phyloP scores from a whole-genome alignment of 2,797 vertebrate genomes.

The Chelon auratus region DNA sequence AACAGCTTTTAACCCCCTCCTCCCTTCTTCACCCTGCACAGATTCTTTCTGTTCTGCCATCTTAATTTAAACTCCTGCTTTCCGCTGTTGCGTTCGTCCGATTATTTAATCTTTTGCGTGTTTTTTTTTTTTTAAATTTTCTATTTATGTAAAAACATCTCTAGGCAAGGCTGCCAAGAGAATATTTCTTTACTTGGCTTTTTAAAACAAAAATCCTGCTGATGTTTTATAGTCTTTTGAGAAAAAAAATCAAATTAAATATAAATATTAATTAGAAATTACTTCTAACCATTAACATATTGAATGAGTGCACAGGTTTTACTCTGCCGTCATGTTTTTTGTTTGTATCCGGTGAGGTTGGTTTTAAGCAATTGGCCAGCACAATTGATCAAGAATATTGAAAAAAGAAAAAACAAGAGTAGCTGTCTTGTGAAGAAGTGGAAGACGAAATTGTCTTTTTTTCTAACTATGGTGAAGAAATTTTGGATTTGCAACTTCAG shows the following conservation, averaged over 20 bases:
- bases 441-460: constrained; percentile 22
- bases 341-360: constrained; percentile 31
- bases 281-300: constrained; percentile 67
- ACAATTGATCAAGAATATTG: constrained; percentile 54
- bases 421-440: constrained; percentile 46
- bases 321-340: constrained; percentile 14
- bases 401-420: constrained; percentile 14
- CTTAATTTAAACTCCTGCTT: constrained; percentile 76
- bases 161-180: constrained; percentile 59
- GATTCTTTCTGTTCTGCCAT: constrained; percentile 52
- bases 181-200: constrained; percentile 74
- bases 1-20: constrained; percentile 67
- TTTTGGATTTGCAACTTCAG: constrained; percentile 38
- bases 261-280: constrained; percentile 64
- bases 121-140: constrained; percentile 72
- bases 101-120: constrained; percentile 71
- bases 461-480: constrained; percentile 29
- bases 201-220: constrained; percentile 73
- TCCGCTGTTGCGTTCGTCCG: constrained; percentile 55
- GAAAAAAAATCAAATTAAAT: constrained; percentile 55
- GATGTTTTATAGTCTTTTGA: constrained; percentile 78
- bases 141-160: constrained; percentile 76
- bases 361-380: constrained; percentile 56
- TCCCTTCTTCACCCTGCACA: constrained; percentile 9
- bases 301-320: constrained; percentile 49